Evolutionary conservation across 2,888 invertebrate species (phyloP), one percentile per base, ranked within the genome.

Genomic region (Cryptosula pallasiana): DNA sequence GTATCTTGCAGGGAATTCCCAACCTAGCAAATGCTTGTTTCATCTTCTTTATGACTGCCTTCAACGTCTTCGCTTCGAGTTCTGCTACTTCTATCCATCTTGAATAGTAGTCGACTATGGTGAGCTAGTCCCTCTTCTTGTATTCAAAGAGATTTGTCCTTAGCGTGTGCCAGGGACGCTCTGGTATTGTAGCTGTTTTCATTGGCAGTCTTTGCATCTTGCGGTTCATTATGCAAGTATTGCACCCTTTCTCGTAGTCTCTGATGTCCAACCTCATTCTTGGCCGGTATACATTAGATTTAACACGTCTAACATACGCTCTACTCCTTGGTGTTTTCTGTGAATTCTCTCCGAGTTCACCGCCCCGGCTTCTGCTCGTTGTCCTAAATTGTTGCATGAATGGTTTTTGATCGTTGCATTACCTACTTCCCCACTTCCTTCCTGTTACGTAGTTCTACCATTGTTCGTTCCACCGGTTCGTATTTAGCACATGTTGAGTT

Each of bases 1-100:
- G 25, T 3, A 75, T 13, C 36, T 69, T 72, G 16, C 72, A 70
- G 13, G 73, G 72, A 34, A 75, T 72, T 5, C 76, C 74, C 71
- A 72, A 55, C 45, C 71, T 34, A 0, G 75, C 55, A 34, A 76
- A 72, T 16, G 70, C 36, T 1, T 1, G 9, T 54, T 73, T 74
- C n/a, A 74, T 13, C 1, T 72, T 55, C 25, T 69, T n/a, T n/a
- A n/a, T n/a, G n/a, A n/a, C n/a, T n/a, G n/a, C n/a, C n/a, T n/a
- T n/a, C n/a, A n/a, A n/a, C 45, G 25, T 45, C 45, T 45, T 45
- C 45, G 45, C 45, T 16, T 45, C 45, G 45, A 45, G 5, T 16
- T 45, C 45, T 16, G 16, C 20, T 16, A 16, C 45, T 16, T 45
- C 45, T 9, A 45, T 45, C 45, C 45, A n/a, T n/a, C n/a, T n/a